Evolutionary conservation across 2,888 invertebrate genomes (phyloP).

Genomic region (Dastarcus helophoroides): DNA sequence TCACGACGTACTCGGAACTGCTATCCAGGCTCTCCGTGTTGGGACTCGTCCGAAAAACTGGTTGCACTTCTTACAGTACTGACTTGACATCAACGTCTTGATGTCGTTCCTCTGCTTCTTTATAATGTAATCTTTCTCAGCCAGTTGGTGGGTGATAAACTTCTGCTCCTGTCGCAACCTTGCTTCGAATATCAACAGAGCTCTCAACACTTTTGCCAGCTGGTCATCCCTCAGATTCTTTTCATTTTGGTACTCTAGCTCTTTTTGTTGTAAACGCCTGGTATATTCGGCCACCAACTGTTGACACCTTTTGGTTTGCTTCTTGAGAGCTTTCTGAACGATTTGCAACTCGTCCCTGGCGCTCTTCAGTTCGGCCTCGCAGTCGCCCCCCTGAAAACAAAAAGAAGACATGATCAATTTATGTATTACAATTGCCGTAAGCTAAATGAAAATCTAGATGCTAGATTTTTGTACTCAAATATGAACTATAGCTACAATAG

Average conservation of each 20-base stretch:
- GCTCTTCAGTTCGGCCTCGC: slow-evolving; percentile 47
- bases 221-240: slow-evolving; percentile 57
- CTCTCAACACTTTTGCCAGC: slow-evolving; percentile 56
- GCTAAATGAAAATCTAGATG: too few relatives aligned
- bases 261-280: slow-evolving; percentile 46
- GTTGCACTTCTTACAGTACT: slow-evolving; percentile 36
- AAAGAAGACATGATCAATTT: slow-evolving; percentile 8
- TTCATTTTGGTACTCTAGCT: slow-evolving; percentile 49
- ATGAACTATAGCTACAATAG: too few relatives aligned
- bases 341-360: slow-evolving; percentile 53
- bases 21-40: slow-evolving; percentile 33
- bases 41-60: slow-evolving; percentile 25
- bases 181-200: slow-evolving; percentile 60
- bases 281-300: slow-evolving; percentile 57
- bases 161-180: slow-evolving; percentile 62
- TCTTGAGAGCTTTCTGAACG: slow-evolving; percentile 53
- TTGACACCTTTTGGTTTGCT: slow-evolving; percentile 54
- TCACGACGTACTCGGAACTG: slow-evolving; percentile 33
- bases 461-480: too few relatives aligned
- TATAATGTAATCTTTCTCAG: slow-evolving; percentile 61
- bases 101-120: slow-evolving; percentile 59
- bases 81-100: slow-evolving; percentile 46
- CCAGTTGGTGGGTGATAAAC: slow-evolving; percentile 53
- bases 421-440: too few relatives aligned
- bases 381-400: slow-evolving; percentile 53